Conservation (phyloP, 2,113 vertebrate species). For the Pluvialis apricaria region DNA sequence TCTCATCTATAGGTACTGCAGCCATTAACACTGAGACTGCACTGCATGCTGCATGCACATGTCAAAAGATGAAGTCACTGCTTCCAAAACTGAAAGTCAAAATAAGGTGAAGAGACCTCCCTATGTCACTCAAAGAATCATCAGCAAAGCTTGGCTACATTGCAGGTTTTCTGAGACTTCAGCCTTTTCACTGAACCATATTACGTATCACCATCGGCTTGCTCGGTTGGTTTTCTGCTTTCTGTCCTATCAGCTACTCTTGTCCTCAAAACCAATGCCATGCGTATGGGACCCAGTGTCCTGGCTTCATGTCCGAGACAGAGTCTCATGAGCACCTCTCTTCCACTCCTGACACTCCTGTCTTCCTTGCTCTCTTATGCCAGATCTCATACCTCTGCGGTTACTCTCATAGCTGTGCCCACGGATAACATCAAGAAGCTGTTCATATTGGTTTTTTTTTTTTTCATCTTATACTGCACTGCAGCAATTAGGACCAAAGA, state of each 20-base stretch:
- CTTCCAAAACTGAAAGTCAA: not conserved
- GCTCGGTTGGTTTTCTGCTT: not conserved
- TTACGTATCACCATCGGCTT: not conserved
- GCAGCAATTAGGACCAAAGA: not conserved
- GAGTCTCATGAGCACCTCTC: not conserved
- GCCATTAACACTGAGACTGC: not conserved
- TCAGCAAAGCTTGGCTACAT: not conserved
- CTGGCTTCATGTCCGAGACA: not conserved
- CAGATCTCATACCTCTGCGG: not conserved
- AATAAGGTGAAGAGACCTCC: not conserved
- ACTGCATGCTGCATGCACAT: not conserved
- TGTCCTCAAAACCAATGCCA: not conserved
- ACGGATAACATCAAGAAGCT: not conserved
- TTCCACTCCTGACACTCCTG: not conserved
- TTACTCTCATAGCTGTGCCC: not conserved
- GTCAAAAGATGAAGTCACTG: not conserved
- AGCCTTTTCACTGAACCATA: not conserved
- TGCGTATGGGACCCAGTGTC: accelerated
- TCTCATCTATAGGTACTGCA: not conserved
- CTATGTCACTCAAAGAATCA: accelerated
- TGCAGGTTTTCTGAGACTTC: not conserved
- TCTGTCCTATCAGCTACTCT: not conserved
- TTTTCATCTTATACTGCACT: not conserved
- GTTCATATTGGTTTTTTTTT: not conserved
- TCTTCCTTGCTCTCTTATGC: not conserved